These are phyloP conservation scores for Girardinus metallicus DNA, from an alignment of 2,797 vertebrate species.

Conservation along the genomic window DNA sequence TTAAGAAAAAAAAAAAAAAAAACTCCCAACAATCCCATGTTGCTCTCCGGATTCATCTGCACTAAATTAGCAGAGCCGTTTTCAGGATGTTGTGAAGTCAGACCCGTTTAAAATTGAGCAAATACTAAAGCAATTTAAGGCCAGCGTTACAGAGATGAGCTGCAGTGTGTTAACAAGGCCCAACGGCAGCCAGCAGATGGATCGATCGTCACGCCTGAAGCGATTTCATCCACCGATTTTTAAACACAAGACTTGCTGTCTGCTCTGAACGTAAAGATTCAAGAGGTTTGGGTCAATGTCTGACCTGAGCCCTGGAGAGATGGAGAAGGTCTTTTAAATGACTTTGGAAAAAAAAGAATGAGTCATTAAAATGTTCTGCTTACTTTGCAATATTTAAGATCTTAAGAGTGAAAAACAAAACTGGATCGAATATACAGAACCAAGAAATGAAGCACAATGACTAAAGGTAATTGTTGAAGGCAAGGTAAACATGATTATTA, in stretches of 20 bases:
- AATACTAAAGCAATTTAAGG: no score
- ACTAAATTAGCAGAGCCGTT: background rate
- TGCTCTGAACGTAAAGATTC: constrained; percentile 15
- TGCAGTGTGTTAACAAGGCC: background rate
- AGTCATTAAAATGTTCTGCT: background rate
- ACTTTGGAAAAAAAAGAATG: background rate
- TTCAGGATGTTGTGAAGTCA: background rate
- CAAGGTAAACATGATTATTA: background rate
- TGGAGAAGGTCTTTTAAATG: background rate
- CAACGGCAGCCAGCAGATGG: constrained; percentile 36
- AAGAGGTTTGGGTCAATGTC: constrained; percentile 9
- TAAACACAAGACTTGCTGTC: constrained; percentile 13
- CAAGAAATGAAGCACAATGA: background rate
- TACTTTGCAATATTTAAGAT: background rate
- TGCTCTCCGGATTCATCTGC: background rate
- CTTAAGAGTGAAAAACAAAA: background rate
- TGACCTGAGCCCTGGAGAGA: background rate
- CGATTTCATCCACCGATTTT: constrained; percentile 33
- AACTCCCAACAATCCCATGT: background rate
- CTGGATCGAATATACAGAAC: background rate
- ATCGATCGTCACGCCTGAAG: constrained; percentile 59
- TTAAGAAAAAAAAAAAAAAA: background rate
- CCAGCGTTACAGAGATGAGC: background rate
- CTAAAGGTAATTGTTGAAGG: background rate
- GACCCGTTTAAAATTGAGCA: background rate